phyloP scores from a whole-genome alignment of 2,797 vertebrate genomes.

The Micromesistius poutassou region DNA sequence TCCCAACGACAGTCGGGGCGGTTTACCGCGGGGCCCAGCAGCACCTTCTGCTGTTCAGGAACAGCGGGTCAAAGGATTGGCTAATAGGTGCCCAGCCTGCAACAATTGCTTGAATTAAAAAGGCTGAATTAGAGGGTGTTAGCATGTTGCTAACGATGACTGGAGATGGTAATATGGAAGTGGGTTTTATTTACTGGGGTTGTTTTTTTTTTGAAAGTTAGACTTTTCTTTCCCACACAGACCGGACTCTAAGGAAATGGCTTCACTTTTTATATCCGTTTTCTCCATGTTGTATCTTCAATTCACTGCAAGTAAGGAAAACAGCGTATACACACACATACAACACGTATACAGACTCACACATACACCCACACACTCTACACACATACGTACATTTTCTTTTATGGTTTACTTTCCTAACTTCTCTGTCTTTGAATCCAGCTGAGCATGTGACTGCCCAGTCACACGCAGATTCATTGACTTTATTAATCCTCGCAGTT shows the following conservation, averaged over 20 bases:
- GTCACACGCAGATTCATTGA: neutral
- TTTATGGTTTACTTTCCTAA: neutral
- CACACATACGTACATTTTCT: neutral
- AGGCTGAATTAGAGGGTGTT: neutral
- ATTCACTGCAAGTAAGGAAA: neutral
- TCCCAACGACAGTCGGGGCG: neutral
- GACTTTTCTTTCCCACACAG: neutral
- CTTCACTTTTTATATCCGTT: neutral
- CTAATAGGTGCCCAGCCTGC: neutral
- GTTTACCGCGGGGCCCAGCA: neutral
- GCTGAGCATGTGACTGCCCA: neutral
- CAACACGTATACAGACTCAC: neutral
- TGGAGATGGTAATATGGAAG: neutral
- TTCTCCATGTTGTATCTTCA: constrained; percentile 17
- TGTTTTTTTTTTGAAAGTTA: neutral
- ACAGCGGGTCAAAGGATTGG: neutral
- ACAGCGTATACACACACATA: neutral
- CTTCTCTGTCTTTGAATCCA: neutral
- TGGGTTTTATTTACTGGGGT: neutral
- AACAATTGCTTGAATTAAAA: neutral
- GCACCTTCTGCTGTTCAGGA: neutral
- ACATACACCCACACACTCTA: neutral
- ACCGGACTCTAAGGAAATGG: neutral
- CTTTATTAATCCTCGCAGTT: neutral
- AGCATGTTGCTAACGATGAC: neutral